These are phyloP conservation scores for Lasiommata megera DNA, from an alignment of 2,888 invertebrate species.

Conservation along the genomic window DNA sequence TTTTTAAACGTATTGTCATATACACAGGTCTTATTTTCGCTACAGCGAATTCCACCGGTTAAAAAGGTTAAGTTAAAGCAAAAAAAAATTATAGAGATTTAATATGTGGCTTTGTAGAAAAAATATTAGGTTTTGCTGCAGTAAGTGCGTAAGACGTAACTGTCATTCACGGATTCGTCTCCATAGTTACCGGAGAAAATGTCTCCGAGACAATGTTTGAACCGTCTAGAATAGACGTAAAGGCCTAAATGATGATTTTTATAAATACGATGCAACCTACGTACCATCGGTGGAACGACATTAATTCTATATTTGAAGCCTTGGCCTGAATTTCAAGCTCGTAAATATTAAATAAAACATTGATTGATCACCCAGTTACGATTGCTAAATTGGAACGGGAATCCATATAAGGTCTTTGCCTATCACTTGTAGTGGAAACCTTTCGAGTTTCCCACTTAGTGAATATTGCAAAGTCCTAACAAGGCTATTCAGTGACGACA, in stretches of 20 bases:
- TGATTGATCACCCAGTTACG: conserved; percentile 14
- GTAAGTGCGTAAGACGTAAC: too few species aligned
- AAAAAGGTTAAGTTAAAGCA: too few species aligned
- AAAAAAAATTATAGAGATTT: too few species aligned
- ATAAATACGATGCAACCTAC: neutral
- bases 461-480: neutral
- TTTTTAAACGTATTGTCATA: too few species aligned
- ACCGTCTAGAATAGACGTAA: too few species aligned
- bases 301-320: neutral
- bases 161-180: too few species aligned
- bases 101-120: too few species aligned
- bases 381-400: conserved; percentile 20
- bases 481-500: neutral
- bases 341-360: conserved; percentile 11
- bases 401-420: conserved; percentile 17
- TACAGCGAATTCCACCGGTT: too few species aligned
- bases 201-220: too few species aligned
- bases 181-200: too few species aligned
- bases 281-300: neutral
- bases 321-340: conserved; percentile 5
- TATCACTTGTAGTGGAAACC: conserved; percentile 9
- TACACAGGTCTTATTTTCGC: too few species aligned
- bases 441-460: neutral
- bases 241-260: neutral
- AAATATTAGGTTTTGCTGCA: too few species aligned